Conservation (phyloP, 2,888 invertebrate genomes). For the Drosophila neotestacea region DNA sequence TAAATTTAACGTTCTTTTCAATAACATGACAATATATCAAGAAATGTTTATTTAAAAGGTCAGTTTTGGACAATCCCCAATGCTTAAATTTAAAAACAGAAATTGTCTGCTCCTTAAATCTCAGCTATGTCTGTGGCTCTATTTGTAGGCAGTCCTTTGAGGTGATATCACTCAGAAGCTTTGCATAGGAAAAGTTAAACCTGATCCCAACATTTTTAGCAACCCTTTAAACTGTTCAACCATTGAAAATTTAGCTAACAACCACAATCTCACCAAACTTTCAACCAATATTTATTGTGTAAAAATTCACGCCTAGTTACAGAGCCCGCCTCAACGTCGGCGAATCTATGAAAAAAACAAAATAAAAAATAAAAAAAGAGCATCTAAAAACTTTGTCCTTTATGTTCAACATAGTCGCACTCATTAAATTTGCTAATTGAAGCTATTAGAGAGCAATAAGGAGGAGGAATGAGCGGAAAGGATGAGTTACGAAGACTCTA, state of each 20-base stretch:
- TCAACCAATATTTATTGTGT: conserved; percentile 70
- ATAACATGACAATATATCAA: no score
- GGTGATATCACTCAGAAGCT: no score
- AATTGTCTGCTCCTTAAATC: no score
- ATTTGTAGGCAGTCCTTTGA: no score
- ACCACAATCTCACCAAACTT: conserved; percentile 37
- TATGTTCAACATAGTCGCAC: conserved; percentile 56
- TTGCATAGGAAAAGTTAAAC: no score
- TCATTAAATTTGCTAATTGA: conserved; percentile 75
- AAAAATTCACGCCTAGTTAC: conserved; percentile 70
- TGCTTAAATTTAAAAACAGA: no score
- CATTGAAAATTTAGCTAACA: conserved; percentile 23
- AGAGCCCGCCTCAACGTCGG: conserved; percentile 11
- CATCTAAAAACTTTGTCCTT: conserved; percentile 70
- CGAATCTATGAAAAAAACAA: conserved; percentile 2
- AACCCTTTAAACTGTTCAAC: conserved; percentile 5
- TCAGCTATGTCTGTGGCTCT: not conserved
- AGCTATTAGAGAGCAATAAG: conserved; percentile 56
- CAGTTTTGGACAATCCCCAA: no score
- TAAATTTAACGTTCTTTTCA: no score
- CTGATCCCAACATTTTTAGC: not conserved
- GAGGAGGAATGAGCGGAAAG: conserved; percentile 1
- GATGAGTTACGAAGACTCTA: conserved; percentile 3
- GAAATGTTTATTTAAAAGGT: no score
- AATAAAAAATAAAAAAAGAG: conserved; percentile 16